Evolutionary conservation across 1,140 invertebrate species (phyloP), one percentile per base, ranked within the genome.

Genomic region (Rhyzopertha dominica): DNA sequence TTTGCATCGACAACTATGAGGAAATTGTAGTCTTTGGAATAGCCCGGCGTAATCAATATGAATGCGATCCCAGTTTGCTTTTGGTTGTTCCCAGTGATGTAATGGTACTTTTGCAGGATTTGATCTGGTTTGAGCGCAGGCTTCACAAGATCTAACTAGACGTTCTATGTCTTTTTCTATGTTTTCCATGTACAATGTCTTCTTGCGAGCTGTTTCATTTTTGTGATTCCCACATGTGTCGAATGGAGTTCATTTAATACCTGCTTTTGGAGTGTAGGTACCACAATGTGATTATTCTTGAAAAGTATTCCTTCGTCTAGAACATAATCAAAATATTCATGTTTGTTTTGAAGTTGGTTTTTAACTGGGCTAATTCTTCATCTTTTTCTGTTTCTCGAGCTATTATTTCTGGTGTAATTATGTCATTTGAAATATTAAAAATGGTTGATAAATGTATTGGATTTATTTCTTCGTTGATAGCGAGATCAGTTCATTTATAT

Each of bases 151-250:
- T 46, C 26, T 47, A 4, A 55, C 55, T 7, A 49, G 23, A 16
- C 36, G 14, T 47, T 65, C 53, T n/a, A 62, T 61, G 19, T 62
- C 53, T 18, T 34, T 36, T 26, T 63, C 56, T 7, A 61, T 51
- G 3, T 19, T 13, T 20, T 29, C 28, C 57, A 51, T 58, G 24
- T 46, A 30, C 29, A 30, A 38, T 46, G 54, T 19, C 43, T 39
- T 22, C 53, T 16, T 7, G 50, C 56, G 5, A 56, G 18, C 9
- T 45, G 41, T 46, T 60, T 60, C 53, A 60, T 58, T 47, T 58
- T 58, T 12, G 26, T 45, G 5, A 54, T 45, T 17, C 59, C 58
- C 0, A 45, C 2, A 23, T 58, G 59, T 25, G 53, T 40, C n/a
- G 19, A 8, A 14, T 40, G 38, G 13, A 40, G 20, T 26, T 53